phyloP scores from a whole-genome alignment of 1,140 invertebrate species.

The Danaus melanippus region DNA sequence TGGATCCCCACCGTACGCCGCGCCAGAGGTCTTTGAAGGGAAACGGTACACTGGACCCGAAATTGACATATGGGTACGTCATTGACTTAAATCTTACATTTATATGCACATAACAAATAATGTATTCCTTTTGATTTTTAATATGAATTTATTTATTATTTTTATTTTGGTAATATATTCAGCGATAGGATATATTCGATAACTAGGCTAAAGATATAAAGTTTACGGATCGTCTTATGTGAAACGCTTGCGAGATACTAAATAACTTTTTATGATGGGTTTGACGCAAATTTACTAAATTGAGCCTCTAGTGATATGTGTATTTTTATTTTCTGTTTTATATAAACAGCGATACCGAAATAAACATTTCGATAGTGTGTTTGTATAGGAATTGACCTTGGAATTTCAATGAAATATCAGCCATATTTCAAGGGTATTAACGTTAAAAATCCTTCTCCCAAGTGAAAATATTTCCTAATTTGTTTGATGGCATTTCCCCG shows the following conservation, averaged over 20 bases:
- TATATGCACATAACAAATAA: no score
- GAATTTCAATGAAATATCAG: no score
- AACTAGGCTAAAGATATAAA: constrained; percentile 20
- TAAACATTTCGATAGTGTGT: no score
- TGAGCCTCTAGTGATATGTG: constrained; percentile 19
- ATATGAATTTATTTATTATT: background rate
- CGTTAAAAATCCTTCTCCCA: no score
- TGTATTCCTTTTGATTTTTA: background rate
- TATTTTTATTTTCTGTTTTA: constrained; percentile 23
- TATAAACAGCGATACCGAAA: constrained; percentile 8
- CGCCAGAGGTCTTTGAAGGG: constrained; percentile 97
- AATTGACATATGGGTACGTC: constrained; percentile 95
- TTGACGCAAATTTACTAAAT: constrained; percentile 29
- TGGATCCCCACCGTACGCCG: constrained; percentile 97
- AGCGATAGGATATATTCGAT: background rate
- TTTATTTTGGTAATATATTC: background rate
- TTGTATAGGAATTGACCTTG: no score
- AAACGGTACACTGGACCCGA: constrained; percentile 96
- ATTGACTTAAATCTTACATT: constrained; percentile 1
- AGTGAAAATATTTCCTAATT: no score
- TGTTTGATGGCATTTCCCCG: background rate
- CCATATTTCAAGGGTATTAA: no score
- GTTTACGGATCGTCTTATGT: constrained; percentile 10
- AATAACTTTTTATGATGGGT: constrained; percentile 22
- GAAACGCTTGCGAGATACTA: constrained; percentile 18